Conservation (phyloP, 2,888 invertebrate genomes). For the Colletes collaris region DNA sequence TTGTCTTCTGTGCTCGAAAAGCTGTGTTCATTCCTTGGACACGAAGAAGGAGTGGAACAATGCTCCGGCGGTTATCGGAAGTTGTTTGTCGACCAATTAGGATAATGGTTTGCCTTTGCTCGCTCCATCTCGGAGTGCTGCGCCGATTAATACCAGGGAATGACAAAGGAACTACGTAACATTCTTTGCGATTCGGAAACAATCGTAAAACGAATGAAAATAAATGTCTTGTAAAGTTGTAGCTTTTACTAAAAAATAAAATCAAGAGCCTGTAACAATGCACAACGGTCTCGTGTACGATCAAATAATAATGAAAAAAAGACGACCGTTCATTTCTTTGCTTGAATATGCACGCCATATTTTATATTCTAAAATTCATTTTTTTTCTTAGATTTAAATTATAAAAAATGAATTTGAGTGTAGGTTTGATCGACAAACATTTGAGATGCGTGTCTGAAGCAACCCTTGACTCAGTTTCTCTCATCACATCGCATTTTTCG, state of each 20-base stretch:
- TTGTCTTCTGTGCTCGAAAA: slow-evolving; percentile 39
- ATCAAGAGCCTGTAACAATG: too few species aligned
- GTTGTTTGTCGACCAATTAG: slow-evolving; percentile 72
- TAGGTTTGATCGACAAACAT: too few species aligned
- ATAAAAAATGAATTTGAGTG: too few species aligned
- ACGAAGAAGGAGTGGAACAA: slow-evolving; percentile 57
- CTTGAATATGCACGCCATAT: too few species aligned
- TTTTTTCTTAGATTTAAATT: too few species aligned
- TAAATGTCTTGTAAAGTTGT: slow-evolving; percentile 25
- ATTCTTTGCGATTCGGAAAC: slow-evolving; percentile 41
- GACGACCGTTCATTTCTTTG: too few species aligned
- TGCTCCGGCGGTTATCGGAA: slow-evolving; percentile 63
- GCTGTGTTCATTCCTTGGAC: slow-evolving; percentile 43
- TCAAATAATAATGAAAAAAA: too few species aligned
- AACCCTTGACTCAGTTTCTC: slow-evolving; percentile 56
- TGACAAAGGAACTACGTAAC: slow-evolving; percentile 46
- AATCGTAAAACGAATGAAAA: slow-evolving; percentile 36
- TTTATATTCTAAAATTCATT: too few species aligned
- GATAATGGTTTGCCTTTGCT: slow-evolving; percentile 70
- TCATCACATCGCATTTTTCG: slow-evolving; percentile 1
- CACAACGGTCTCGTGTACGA: too few species aligned
- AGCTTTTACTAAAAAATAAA: too few species aligned
- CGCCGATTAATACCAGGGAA: slow-evolving; percentile 47
- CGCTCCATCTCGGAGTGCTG: slow-evolving; percentile 38
- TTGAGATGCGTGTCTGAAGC: slow-evolving; percentile 48